Percentiles rank a stretch among this genome's conserved stretches.
These are phyloP conservation scores for Drosophila austrosaltans DNA, from an alignment of 2,888 invertebrate species.

Conservation along the genomic window DNA sequence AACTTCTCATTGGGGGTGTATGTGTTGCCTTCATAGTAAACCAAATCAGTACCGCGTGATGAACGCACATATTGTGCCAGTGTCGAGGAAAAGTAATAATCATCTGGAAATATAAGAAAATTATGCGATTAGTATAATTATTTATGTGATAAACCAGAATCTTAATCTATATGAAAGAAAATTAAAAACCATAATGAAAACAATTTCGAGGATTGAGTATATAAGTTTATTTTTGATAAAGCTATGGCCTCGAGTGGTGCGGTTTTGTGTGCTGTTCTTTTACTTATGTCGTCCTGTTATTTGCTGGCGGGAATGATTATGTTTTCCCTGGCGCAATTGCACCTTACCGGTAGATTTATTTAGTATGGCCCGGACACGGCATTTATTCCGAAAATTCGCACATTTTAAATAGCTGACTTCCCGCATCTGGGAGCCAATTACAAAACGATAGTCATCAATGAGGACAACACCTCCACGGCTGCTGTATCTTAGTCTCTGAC, in stretches of 20 bases:
- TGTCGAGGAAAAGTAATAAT: constrained; percentile 3
- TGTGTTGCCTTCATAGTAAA: constrained; percentile 79
- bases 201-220: constrained; percentile 8
- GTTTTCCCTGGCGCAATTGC: constrained; percentile 71
- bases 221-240: background rate
- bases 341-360: constrained; percentile 74
- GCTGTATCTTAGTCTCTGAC: constrained; percentile 13
- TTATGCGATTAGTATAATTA: background rate
- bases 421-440: constrained; percentile 80
- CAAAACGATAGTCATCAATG: constrained; percentile 80
- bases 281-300: constrained; percentile 16
- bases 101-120: constrained; percentile 14
- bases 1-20: constrained; percentile 83
- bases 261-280: constrained; percentile 7
- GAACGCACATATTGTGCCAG: constrained; percentile 65
- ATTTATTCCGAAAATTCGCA: constrained; percentile 80
- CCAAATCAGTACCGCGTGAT: constrained; percentile 79
- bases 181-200: constrained; percentile 24
- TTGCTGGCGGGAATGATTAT: constrained; percentile 74
- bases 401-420: constrained; percentile 82
- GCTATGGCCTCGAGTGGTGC: background rate
- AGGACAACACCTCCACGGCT: constrained; percentile 46
- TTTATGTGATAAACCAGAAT: background rate
- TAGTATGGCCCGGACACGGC: constrained; percentile 81
- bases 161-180: background rate